Evolutionary conservation across 2,113 vertebrate species (phyloP), one percentile per base, ranked within the genome.

Genomic region (Salvelinus sp.): DNA sequence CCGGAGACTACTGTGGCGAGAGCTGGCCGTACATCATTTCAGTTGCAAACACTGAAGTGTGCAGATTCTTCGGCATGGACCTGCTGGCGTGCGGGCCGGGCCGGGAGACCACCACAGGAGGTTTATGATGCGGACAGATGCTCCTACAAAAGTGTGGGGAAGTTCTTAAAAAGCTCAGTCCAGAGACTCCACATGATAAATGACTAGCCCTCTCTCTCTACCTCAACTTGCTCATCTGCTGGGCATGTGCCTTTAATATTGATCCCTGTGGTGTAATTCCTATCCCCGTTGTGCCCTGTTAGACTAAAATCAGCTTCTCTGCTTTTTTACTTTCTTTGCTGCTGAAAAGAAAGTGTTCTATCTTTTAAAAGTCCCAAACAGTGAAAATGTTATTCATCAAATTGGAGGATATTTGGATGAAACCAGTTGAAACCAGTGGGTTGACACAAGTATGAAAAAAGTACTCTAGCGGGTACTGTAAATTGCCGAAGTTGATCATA

Each of bases 141-240:
- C 48, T 28, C 6, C 23, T 20, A 28, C 57, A 54, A 64, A 14
- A 65, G 30, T 27, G 76, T 7, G 78, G 74, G 80, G 70, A 76
- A 86, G 84, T 82, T 75, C 79, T 87, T 87, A 79, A 80, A 82
- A 86, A 70, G 75, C 82, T 78, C 62, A 76, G 69, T 77, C 79
- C 62, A 74, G 23, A 74, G 54, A 27, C 79, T 77, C 72, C 68
- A 81, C 73, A 83, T 87, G 83, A 88, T 86, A 62, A 82, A 89
- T 88, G 76, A 73, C 68, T 14, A 6, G 23, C n/a, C 44, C 44
- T 38, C 66, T 69, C 38, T 23, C 33, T 62, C 58, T 62, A n/a
- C 58, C 58, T 22, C 58, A 16, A 22, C 70, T 18, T 18, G 50
- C 78, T 73, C 75, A 63, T 74, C 76, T 83, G 77, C 16, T 10